These are phyloP conservation scores for Latheticus oryzae DNA, from an alignment of 2,888 invertebrate species.

Conservation along the genomic window DNA sequence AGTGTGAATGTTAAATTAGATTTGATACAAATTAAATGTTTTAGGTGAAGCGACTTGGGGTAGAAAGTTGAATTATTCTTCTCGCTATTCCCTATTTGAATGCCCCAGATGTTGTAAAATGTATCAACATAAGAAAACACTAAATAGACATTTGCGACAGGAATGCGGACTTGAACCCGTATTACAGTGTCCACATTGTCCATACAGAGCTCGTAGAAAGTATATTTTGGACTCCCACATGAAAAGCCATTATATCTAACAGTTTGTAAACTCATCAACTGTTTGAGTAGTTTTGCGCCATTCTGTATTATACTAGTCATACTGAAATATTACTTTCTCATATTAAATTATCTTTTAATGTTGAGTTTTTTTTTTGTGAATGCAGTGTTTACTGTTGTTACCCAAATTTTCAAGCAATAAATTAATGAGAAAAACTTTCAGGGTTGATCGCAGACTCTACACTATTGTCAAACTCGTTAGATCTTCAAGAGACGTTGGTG, in stretches of 20 bases:
- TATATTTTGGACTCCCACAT: slow-evolving; percentile 66
- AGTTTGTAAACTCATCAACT: slow-evolving; percentile 20
- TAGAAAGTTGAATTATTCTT: slow-evolving; percentile 29
- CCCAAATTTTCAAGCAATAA: slow-evolving; percentile 3
- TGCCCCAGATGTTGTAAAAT: slow-evolving; percentile 66
- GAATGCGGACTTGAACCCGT: slow-evolving; percentile 73
- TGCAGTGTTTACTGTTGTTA: not conserved
- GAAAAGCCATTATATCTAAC: slow-evolving; percentile 55
- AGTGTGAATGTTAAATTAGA: too few relatives aligned
- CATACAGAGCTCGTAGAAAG: slow-evolving; percentile 75
- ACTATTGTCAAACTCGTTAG: slow-evolving; percentile 38
- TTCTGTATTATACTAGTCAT: slow-evolving; percentile 19
- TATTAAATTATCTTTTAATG: too few relatives aligned
- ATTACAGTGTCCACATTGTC: slow-evolving; percentile 81
- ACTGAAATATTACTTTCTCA: not conserved
- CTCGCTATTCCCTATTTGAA: slow-evolving; percentile 44
- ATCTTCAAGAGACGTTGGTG: slow-evolving; percentile 39
- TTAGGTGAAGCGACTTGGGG: slow-evolving; percentile 30
- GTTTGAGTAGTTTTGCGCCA: slow-evolving; percentile 17
- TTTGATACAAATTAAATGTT: slow-evolving; percentile 25
- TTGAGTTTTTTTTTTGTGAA: too few relatives aligned
- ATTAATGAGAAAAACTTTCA: too few relatives aligned
- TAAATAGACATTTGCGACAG: slow-evolving; percentile 66
- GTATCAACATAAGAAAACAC: slow-evolving; percentile 67
- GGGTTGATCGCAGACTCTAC: slow-evolving; percentile 42